These are phyloP conservation scores for Thyatira batis DNA, from an alignment of 2,888 invertebrate genomes.

Conservation along the genomic window DNA sequence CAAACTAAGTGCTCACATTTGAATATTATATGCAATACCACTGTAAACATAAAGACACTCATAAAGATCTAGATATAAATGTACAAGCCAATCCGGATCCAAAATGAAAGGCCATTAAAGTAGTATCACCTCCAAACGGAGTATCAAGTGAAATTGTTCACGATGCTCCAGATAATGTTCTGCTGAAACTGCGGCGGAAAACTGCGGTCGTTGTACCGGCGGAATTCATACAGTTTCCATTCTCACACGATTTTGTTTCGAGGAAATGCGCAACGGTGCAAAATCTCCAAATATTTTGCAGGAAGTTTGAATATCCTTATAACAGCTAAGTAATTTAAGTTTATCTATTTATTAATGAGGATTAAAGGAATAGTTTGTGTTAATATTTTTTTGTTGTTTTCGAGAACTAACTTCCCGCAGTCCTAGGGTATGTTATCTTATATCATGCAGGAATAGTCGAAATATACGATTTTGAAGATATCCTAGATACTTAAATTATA, in stretches of 20 bases:
- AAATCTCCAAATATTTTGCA: not conserved
- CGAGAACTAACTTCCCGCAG: too few species aligned
- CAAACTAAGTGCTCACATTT: too few species aligned
- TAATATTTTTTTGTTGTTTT: too few species aligned
- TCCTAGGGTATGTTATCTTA: too few species aligned
- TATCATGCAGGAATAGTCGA: too few species aligned
- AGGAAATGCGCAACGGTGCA: not conserved
- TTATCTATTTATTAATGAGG: not conserved
- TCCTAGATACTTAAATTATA: too few species aligned
- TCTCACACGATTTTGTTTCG: constrained; percentile 14
- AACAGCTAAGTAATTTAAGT: too few species aligned
- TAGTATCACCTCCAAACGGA: constrained; percentile 7
- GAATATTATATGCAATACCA: not conserved
- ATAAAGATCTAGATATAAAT: not conserved
- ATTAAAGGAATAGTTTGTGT: too few species aligned
- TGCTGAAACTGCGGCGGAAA: constrained; percentile 26
- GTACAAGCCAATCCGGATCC: constrained; percentile 1
- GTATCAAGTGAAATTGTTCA: constrained; percentile 28
- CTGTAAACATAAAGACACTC: not conserved
- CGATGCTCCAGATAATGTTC: constrained; percentile 20
- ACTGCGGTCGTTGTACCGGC: constrained; percentile 31
- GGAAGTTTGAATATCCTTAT: not conserved
- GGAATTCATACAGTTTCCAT: constrained; percentile 39
- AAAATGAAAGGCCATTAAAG: constrained; percentile 2
- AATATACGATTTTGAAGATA: too few species aligned